Percentiles rank a stretch among this genome's conserved stretches.
phyloP scores from a whole-genome alignment of 1,140 invertebrate genomes.

The Dendroctonus ponderosae region DNA sequence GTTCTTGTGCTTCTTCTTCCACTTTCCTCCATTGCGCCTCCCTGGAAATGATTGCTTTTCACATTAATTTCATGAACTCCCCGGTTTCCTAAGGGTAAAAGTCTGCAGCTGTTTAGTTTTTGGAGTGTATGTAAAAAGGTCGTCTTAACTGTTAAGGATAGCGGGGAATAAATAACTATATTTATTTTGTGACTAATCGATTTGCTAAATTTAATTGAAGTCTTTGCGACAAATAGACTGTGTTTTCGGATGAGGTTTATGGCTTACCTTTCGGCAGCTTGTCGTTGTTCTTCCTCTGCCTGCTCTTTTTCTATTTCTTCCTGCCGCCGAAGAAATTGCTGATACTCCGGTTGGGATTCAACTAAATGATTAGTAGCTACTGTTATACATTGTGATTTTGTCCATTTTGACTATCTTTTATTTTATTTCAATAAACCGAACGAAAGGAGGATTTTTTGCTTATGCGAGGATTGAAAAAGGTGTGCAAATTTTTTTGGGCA shows the following conservation, averaged over 20 bases:
- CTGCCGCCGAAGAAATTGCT: slow-evolving; percentile 44
- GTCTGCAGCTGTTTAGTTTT: no score
- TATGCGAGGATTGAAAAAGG: neutral
- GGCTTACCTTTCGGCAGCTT: slow-evolving; percentile 14
- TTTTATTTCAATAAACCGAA: neutral
- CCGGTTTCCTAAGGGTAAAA: neutral
- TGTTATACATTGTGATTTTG: slow-evolving; percentile 40
- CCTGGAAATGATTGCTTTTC: slow-evolving; percentile 16
- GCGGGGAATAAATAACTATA: no score
- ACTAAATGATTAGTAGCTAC: slow-evolving; percentile 4
- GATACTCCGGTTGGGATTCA: slow-evolving; percentile 47
- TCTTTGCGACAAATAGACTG: no score
- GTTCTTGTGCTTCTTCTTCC: slow-evolving; percentile 49
- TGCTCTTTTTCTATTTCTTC: slow-evolving; percentile 34
- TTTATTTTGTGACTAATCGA: no score
- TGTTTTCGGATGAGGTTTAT: no score
- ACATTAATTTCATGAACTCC: neutral
- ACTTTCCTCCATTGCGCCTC: slow-evolving; percentile 49
- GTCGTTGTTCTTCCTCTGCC: slow-evolving; percentile 20
- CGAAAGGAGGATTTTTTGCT: neutral
- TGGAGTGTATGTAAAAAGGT: no score
- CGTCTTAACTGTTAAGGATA: no score
- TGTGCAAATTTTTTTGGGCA: no score
- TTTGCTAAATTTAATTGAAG: no score
- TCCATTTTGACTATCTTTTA: slow-evolving; percentile 9